These are phyloP conservation scores for Hermaeophaga mercurialis DNA, from an alignment of 2,888 invertebrate species.

Conservation along the genomic window DNA sequence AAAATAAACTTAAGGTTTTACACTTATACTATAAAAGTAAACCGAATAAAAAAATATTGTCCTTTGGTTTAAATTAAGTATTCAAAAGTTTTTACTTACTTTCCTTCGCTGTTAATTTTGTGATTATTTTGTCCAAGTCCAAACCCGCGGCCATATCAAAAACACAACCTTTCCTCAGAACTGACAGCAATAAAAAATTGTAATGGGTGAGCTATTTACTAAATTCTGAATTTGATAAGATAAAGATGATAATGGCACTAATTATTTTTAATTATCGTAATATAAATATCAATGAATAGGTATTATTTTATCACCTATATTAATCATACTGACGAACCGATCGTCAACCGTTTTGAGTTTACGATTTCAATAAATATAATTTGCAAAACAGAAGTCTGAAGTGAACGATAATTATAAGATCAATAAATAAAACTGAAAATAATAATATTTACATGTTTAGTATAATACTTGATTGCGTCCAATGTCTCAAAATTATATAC, in stretches of 20 bases:
- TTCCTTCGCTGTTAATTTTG: constrained; percentile 39
- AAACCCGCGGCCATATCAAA: constrained; percentile 19
- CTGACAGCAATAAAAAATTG: background rate
- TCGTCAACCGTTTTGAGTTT: background rate
- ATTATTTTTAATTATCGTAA: constrained; percentile 1
- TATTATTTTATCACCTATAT: background rate
- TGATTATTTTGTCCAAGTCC: constrained; percentile 43
- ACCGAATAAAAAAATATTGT: too few relatives aligned
- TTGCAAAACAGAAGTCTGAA: too few relatives aligned
- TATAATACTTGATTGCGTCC: too few relatives aligned
- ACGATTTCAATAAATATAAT: too few relatives aligned
- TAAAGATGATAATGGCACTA: background rate
- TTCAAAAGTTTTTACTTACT: constrained; percentile 34
- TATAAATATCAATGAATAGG: background rate
- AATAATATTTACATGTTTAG: too few relatives aligned
- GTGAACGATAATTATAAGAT: too few relatives aligned
- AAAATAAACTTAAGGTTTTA: too few relatives aligned
- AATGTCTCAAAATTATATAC: too few relatives aligned
- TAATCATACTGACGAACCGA: background rate
- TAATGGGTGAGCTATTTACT: background rate
- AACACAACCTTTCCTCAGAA: background rate
- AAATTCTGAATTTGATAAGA: constrained; percentile 10
- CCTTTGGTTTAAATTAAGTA: background rate
- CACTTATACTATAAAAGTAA: too few relatives aligned
- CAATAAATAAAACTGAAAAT: too few relatives aligned